Conservation (phyloP, 2,113 vertebrate species). For the Martes martes region DNA sequence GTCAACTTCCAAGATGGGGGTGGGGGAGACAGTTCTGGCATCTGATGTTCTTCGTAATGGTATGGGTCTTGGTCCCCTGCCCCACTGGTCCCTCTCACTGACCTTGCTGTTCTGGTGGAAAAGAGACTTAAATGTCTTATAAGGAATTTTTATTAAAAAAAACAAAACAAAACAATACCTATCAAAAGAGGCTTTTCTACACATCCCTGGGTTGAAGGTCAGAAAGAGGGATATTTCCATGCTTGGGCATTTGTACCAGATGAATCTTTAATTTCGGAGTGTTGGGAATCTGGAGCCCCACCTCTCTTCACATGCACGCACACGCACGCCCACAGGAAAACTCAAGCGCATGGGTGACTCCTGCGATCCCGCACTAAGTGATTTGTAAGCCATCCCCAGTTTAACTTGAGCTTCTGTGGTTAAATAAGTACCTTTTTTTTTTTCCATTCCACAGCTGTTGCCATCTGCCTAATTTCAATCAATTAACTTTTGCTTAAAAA, state of each 20-base stretch:
- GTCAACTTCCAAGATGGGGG: neutral
- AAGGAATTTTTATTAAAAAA: neutral
- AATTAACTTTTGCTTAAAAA: constrained; percentile 71
- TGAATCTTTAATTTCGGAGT: neutral
- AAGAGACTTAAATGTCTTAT: neutral
- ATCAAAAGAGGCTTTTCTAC: neutral
- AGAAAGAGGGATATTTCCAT: neutral
- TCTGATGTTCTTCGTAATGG: neutral
- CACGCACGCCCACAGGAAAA: rapidly evolving
- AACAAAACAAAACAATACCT: neutral
- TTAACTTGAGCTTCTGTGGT: constrained; percentile 9
- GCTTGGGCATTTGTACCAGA: too few relatives aligned
- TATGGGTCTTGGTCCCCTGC: neutral
- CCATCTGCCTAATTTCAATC: constrained; percentile 68
- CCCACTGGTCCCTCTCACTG: neutral
- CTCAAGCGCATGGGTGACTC: rapidly evolving
- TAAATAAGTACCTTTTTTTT: neutral
- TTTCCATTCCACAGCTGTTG: constrained; percentile 58
- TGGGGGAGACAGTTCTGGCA: neutral
- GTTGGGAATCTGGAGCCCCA: neutral
- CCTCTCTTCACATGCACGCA: neutral
- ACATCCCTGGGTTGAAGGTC: neutral
- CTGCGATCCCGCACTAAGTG: neutral
- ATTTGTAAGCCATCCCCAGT: neutral
- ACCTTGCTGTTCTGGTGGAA: neutral